Evolutionary conservation across 2,888 invertebrate genomes (phyloP), one percentile per base, ranked within the genome.

Genomic region (Cantharis nigra): DNA sequence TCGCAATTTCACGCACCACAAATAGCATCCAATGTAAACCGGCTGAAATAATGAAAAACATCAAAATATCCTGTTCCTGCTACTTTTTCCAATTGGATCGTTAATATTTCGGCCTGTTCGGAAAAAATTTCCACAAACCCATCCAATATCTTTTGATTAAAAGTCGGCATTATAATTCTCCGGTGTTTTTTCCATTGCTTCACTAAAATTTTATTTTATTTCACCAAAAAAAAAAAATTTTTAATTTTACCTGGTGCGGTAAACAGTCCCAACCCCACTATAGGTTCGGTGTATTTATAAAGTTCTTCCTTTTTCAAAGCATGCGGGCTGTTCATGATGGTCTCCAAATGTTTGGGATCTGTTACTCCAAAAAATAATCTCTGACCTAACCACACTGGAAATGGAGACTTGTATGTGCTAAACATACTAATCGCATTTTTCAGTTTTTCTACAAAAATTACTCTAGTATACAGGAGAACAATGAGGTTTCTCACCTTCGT

Each of bases 81-180:
- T 77, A 86, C 84, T 16, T 87, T 87, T 76, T 85, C 82, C 64
- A 93, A 84, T 63, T 89, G 89, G 2, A 90, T 81, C 0, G 89
- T 84, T 79, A 94, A 84, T 69, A 89, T 89, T 18, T 89, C 86
- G 33, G 91, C 89, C 83, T 93, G 92, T 80, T 91, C 90, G 14
- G 90, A 91, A 83, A 93, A 92, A 13, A 92, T 90, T 11, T 90
- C 90, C 23, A 92, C 87, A 83, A 92, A 93, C 69, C 91, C 90
- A 78, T 92, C 91, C 30, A 93, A 86, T 75, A 92, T 90, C 77
- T 91, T 90, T 84, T 91, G 92, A 84, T 93, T 92, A 84, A 93
- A 93, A 16, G 92, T 90, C 0, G 93, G 92, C n/a, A 92, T 89
- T 9, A 93, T 87, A 67, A 92, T 85, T 81, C 91, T 91, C 10